Base-by-base conservation (phyloP, 2,113 vertebrate genomes). In the Orientallactaga bullata region DNA sequence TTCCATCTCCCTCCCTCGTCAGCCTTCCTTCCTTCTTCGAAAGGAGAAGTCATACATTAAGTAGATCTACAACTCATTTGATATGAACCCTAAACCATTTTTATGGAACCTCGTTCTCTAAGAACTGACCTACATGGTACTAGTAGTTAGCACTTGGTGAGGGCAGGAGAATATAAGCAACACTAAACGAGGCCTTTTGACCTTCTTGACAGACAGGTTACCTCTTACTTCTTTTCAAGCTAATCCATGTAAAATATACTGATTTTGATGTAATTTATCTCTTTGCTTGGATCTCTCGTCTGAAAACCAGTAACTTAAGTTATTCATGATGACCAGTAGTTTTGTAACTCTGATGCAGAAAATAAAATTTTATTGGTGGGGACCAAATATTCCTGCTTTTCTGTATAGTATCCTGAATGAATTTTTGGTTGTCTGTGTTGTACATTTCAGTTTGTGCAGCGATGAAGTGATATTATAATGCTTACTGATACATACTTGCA, bases 11-110 rank as follows among this genome's bases (percentile, higher is more conserved):
- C 26, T 99, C 99, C 79, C 98, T 99, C 98, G 97, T 99, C 98
- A 99, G 97, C 82, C 98, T 99, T 94, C 98, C 98, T 3, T 99
- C 99, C 18, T 95, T 99, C 97, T 99, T 99, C 98, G 99, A 99
- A 97, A 99, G 98, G 90, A 99, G 99, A 97, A 99, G 99, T 97
- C 99, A 99, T 95, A 99, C 99, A 0, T 98, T 99, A 96, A 99
- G 99, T 95, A 98, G 99, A 88, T 99, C 99, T 21, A 99, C 98
- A 95, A 99, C 99, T 88, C 99, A 99, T 97, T 98, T 99, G 94
- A 98, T 99, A 97, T 99, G 98, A 99, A 95, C 39, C 39, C 85
- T 61, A 80, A 28, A 37, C 66, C 16, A 39, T 76, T 92, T 92
- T 61, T 93, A 65, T 2, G 88, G 71, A 87, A 93, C 88, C 42